A percentile compares a stretch with the other conserved stretches of the same genome.
These are phyloP conservation scores for Thaleichthys pacificus DNA, from an alignment of 2,797 vertebrate species.

Conservation along the genomic window DNA sequence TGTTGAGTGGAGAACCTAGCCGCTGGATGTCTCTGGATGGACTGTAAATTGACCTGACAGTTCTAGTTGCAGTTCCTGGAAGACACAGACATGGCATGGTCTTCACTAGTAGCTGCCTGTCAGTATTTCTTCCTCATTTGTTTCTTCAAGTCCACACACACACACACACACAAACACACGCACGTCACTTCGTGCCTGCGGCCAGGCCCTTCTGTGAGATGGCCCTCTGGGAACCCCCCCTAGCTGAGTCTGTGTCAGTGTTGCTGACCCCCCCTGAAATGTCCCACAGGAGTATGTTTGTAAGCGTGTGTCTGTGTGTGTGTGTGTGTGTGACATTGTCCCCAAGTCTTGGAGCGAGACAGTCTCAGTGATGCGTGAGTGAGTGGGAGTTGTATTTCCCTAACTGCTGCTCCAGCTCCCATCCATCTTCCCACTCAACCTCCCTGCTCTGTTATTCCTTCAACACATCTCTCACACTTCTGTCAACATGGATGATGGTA, in stretches of 20 bases:
- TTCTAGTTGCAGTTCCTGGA: background rate
- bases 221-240: conserved; percentile 53
- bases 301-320: conserved; percentile 22
- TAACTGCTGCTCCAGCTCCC: conserved; percentile 57
- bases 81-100: background rate
- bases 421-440: conserved; percentile 69
- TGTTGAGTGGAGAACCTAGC: background rate
- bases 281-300: conserved; percentile 49
- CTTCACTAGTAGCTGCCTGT: background rate
- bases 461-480: conserved; percentile 55
- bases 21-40: background rate
- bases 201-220: conserved; percentile 59
- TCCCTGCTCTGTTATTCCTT: conserved; percentile 71
- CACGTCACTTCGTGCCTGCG: conserved; percentile 39
- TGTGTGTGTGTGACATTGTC: conserved; percentile 35
- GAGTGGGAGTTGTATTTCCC: conserved; percentile 69
- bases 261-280: conserved; percentile 51
- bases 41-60: background rate
- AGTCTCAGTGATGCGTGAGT: conserved; percentile 65
- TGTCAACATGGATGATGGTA: conserved; percentile 21
- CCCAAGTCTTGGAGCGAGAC: conserved; percentile 58
- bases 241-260: conserved; percentile 61
- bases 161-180: conserved; percentile 14
- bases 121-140: background rate
- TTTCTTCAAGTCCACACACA: conserved; percentile 3